Percentiles rank a stretch among this genome's conserved stretches.
Conservation (phyloP, 2,113 vertebrate genomes). For the Odontesthes bonariensis region DNA sequence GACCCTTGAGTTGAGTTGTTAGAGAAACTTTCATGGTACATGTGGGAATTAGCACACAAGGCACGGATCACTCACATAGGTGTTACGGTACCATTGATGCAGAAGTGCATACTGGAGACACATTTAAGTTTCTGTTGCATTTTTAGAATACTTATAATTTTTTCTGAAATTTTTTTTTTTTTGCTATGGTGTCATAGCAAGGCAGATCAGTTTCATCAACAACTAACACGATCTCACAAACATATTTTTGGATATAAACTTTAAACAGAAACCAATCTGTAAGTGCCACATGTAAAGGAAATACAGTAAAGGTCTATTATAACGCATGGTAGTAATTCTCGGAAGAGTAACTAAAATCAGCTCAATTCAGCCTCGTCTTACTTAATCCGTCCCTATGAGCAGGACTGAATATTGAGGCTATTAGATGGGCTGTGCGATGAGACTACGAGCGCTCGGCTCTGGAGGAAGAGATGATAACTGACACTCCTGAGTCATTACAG, state of each 20-base stretch:
- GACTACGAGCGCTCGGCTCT: slow-evolving; percentile 38
- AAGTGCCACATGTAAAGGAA: neutral
- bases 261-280: neutral
- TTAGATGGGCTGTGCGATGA: slow-evolving; percentile 19
- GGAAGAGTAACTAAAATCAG: slow-evolving; percentile 21
- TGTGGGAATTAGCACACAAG: too few species aligned
- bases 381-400: slow-evolving; percentile 20
- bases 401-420: slow-evolving; percentile 40
- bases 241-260: neutral
- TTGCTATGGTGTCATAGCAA: neutral
- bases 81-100: too few species aligned
- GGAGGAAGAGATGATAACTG: slow-evolving; percentile 59
- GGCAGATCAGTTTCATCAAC: neutral
- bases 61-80: too few species aligned
- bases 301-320: neutral
- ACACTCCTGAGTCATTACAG: slow-evolving; percentile 72
- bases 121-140: too few species aligned
- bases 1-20: too few species aligned
- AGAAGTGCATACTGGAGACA: too few species aligned
- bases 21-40: too few species aligned
- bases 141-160: too few species aligned
- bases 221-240: neutral
- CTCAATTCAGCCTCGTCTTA: slow-evolving; percentile 21
- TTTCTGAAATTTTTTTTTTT: too few species aligned
- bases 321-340: slow-evolving; percentile 8